These are phyloP conservation scores for Phyllotis vaccarum DNA, from an alignment of 2,797 vertebrate genomes.

Conservation along the genomic window DNA sequence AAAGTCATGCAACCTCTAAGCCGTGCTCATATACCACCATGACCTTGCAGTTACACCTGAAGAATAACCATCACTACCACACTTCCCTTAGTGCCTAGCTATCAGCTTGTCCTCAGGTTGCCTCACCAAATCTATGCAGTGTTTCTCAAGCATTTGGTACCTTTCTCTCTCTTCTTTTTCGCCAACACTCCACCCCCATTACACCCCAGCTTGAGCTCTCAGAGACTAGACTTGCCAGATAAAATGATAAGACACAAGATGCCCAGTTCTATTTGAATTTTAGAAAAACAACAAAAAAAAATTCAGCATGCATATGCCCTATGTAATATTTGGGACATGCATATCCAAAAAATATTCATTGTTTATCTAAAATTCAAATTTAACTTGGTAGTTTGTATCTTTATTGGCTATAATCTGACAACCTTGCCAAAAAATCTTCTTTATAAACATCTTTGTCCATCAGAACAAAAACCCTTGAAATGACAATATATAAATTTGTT, in stretches of 20 bases:
- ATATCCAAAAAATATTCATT: neutral
- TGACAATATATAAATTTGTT: neutral
- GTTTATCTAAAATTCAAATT: constrained; percentile 60
- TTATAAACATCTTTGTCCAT: neutral
- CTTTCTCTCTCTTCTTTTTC: constrained; percentile 24
- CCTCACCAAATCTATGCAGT: constrained; percentile 28
- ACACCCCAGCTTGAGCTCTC: constrained; percentile 46
- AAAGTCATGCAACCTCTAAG: neutral
- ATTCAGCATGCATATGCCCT: constrained; percentile 22
- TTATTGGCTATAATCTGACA: constrained; percentile 24
- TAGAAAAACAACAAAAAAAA: constrained; percentile 54
- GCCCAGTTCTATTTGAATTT: constrained; percentile 62
- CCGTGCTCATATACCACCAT: neutral
- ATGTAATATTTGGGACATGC: constrained; percentile 10
- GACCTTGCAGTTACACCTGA: neutral
- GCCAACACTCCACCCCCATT: neutral
- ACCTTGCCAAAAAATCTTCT: neutral
- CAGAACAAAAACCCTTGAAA: neutral
- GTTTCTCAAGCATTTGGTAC: constrained; percentile 32
- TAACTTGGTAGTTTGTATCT: neutral
- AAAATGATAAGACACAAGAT: constrained; percentile 54
- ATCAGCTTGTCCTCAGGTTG: neutral
- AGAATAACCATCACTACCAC: neutral
- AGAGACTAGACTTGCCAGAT: constrained; percentile 28
- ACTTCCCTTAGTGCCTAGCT: neutral